These are phyloP conservation scores for Amphiprion ocellaris DNA, from an alignment of 2,113 vertebrate genomes.

Conservation along the genomic window DNA sequence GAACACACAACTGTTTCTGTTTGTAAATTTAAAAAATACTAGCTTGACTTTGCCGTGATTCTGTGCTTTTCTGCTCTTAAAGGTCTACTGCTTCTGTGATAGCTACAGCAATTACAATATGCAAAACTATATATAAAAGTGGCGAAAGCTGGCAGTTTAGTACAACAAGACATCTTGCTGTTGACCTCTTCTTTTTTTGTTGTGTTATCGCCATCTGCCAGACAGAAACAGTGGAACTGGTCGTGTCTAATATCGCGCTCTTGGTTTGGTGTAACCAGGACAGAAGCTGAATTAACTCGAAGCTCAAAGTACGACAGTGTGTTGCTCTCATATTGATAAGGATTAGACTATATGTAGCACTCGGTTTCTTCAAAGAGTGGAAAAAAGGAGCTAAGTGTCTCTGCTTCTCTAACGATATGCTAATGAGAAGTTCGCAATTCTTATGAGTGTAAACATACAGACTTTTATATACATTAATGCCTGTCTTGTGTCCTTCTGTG, in stretches of 20 bases:
- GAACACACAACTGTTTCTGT: too few species aligned
- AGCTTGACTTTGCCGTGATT: not conserved
- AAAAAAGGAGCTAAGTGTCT: not conserved
- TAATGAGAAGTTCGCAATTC: not conserved
- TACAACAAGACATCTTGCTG: not conserved
- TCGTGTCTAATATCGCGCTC: not conserved
- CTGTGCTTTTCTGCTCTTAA: not conserved
- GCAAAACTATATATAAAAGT: not conserved
- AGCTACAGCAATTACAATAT: not conserved
- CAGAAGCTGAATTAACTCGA: not conserved
- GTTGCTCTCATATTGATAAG: not conserved
- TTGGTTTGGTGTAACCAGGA: not conserved
- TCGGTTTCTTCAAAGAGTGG: not conserved
- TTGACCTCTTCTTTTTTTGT: not conserved
- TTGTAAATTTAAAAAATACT: too few species aligned
- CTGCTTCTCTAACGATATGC: not conserved
- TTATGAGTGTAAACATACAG: not conserved
- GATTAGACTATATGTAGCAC: not conserved
- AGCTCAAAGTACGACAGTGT: not conserved
- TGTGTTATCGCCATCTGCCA: not conserved
- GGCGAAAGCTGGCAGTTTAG: not conserved
- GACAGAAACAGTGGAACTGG: not conserved
- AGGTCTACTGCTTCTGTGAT: rapidly evolving
- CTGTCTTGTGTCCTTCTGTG: not conserved
- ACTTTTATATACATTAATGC: not conserved